phyloP scores from a whole-genome alignment of 2,888 invertebrate genomes.

The Drosophila mayaguana region DNA sequence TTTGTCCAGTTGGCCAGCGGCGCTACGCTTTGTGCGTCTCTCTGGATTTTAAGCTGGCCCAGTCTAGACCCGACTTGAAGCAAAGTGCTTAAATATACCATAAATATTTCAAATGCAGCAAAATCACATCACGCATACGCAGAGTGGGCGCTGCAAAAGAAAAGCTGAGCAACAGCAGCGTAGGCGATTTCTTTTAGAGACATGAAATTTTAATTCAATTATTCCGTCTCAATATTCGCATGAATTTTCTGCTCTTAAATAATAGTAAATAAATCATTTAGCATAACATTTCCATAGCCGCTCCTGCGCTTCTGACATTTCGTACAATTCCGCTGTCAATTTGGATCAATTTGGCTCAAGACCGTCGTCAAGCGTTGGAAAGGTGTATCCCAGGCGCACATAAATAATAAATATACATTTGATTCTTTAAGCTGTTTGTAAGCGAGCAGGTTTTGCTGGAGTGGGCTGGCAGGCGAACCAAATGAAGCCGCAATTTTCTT shows the following conservation, averaged over 20 bases:
- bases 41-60: conserved; percentile 8
- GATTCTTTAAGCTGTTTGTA: conserved; percentile 20
- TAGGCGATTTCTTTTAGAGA: background rate
- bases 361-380: background rate
- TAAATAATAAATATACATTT: conserved; percentile 7
- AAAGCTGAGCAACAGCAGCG: background rate
- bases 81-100: conserved; percentile 33
- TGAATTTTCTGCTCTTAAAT: background rate
- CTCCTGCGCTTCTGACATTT: no score
- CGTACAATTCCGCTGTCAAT: background rate
- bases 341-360: background rate
- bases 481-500: conserved; percentile 61
- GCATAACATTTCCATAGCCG: background rate
- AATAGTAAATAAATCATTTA: conserved; percentile 1
- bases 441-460: background rate
- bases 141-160: conserved; percentile 15
- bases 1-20: conserved; percentile 36
- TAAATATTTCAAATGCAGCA: conserved; percentile 41
- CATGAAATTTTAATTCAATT: conserved; percentile 2
- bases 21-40: conserved; percentile 25
- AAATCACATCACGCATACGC: conserved; percentile 38
- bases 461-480: conserved; percentile 1
- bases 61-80: conserved; percentile 46
- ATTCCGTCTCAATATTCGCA: background rate
- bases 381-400: background rate